These are phyloP conservation scores for Phymorhynchus buccinoides DNA, from an alignment of 1,140 invertebrate species.

Conservation along the genomic window DNA sequence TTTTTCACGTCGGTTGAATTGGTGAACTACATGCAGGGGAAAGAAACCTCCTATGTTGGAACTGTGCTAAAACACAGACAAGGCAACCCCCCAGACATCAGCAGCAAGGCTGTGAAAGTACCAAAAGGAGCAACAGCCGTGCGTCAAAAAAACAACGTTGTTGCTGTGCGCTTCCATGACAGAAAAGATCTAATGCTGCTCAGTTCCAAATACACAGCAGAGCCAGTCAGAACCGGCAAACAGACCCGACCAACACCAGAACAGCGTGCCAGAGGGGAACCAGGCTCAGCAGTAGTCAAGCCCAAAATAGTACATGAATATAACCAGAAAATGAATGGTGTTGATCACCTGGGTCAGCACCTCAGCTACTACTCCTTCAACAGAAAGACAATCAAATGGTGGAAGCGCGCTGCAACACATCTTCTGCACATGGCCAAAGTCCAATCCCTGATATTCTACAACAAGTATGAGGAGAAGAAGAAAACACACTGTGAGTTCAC, in stretches of 20 bases:
- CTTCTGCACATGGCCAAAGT: neutral
- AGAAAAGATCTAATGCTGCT: conserved; percentile 26
- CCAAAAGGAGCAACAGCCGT: neutral
- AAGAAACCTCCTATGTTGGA: too few relatives aligned
- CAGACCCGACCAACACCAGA: neutral
- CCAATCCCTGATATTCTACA: neutral
- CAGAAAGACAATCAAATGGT: conserved; percentile 35
- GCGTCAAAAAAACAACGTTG: neutral
- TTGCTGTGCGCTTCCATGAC: neutral
- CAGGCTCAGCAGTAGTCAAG: neutral
- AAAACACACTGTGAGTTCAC: too few relatives aligned
- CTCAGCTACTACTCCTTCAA: conserved; percentile 15
- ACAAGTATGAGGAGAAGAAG: neutral
- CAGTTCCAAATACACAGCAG: neutral
- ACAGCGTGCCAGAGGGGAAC: neutral
- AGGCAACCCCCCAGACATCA: conserved; percentile 8
- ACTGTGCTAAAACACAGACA: conserved; percentile 2
- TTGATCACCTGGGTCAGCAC: conserved; percentile 6
- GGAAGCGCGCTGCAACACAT: conserved; percentile 28
- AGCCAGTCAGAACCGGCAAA: neutral
- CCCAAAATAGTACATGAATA: neutral
- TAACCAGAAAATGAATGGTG: conserved; percentile 31
- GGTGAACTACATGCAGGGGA: too few relatives aligned
- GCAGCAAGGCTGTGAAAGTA: neutral
- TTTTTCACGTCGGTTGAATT: conserved; percentile 12